phyloP scores from a whole-genome alignment of 2,888 invertebrate species.

The Anaspis maculata region DNA sequence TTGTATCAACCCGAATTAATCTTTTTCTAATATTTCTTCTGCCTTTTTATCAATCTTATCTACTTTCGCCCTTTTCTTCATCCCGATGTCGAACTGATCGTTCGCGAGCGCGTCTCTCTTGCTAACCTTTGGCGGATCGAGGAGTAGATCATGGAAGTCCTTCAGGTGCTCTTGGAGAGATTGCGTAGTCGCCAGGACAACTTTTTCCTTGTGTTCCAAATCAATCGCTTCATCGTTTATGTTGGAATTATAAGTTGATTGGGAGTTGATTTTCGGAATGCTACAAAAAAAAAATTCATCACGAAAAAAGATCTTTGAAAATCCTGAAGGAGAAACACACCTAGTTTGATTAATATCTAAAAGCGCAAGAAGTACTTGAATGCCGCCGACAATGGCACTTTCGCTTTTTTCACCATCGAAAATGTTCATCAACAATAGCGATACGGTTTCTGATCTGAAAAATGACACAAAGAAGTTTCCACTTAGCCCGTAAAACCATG shows the following conservation, averaged over 20 bases:
- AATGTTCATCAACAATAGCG: constrained; percentile 65
- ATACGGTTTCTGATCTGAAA: constrained; percentile 50
- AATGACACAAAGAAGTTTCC: too few species aligned
- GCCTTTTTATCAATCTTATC: too few species aligned
- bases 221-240: constrained; percentile 42
- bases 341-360: constrained; percentile 48
- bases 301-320: constrained; percentile 1
- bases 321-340: constrained; percentile 24
- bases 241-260: constrained; percentile 33
- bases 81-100: too few species aligned
- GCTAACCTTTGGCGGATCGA: too few species aligned
- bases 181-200: constrained; percentile 53
- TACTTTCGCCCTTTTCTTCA: too few species aligned
- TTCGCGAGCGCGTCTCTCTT: too few species aligned
- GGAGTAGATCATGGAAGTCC: constrained; percentile 59
- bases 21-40: too few species aligned
- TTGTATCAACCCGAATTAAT: too few species aligned
- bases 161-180: constrained; percentile 59
- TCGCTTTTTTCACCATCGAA: constrained; percentile 58
- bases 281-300: constrained; percentile 16
- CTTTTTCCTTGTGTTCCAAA: constrained; percentile 50
- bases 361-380: constrained; percentile 68
- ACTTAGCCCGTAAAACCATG: too few species aligned
- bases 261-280: constrained; percentile 29
- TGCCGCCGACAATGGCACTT: constrained; percentile 69